Percentiles rank a stretch among this genome's conserved stretches.
Conservation (phyloP, 2,797 vertebrate species). For the Distichodus sexfasciatus region DNA sequence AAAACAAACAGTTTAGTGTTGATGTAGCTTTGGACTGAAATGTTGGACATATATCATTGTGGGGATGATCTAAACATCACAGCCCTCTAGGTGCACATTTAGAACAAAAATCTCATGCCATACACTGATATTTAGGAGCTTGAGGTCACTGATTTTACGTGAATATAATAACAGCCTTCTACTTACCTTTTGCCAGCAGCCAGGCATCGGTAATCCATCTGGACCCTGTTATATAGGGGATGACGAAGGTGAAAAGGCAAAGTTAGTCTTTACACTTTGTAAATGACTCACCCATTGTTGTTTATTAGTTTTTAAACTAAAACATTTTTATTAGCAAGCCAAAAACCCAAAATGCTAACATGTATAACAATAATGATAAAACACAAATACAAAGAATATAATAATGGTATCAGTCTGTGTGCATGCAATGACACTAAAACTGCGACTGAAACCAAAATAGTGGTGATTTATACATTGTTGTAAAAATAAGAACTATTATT, state of each 20-base stretch:
- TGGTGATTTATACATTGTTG: too few species aligned
- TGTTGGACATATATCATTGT: too few species aligned
- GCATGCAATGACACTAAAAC: conserved; percentile 18
- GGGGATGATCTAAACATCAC: too few species aligned
- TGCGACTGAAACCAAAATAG: neutral
- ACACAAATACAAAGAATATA: too few species aligned
- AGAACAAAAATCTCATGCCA: conserved; percentile 51
- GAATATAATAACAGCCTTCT: neutral
- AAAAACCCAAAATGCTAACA: neutral
- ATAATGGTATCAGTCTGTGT: neutral
- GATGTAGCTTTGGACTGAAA: too few species aligned
- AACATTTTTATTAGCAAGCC: neutral
- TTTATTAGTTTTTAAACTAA: too few species aligned
- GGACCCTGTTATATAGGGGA: conserved; percentile 80
- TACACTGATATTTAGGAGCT: neutral
- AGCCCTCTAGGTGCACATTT: neutral
- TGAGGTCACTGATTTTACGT: neutral
- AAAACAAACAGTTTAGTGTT: too few species aligned
- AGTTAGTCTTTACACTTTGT: neutral
- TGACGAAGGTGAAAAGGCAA: neutral
- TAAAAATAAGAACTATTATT: too few species aligned
- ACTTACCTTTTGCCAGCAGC: conserved; percentile 99
- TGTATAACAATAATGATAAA: neutral
- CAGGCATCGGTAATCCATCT: conserved; percentile 98
- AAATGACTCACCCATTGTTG: too few species aligned